Evolutionary conservation across 2,888 invertebrate genomes (phyloP).

Genomic region (Cynaeus angustus): DNA sequence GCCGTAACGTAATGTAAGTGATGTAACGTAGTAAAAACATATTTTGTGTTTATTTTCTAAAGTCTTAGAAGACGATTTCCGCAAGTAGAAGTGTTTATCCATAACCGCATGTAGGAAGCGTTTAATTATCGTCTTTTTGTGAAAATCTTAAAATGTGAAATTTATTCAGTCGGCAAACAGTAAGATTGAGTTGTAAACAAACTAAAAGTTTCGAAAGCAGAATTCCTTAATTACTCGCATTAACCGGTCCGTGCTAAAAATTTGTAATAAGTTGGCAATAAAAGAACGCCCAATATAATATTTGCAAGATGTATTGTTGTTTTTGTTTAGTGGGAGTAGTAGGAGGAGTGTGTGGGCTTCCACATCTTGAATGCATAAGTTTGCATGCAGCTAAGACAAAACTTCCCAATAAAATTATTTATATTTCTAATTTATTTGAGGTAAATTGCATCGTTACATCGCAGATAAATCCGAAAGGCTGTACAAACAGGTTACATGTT

Average conservation of each 20-base stretch:
- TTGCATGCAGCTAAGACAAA: slow-evolving; percentile 41
- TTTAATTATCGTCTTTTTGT: slow-evolving; percentile 45
- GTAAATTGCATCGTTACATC: slow-evolving; percentile 37
- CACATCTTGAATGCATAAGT: slow-evolving; percentile 47
- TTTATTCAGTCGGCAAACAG: slow-evolving; percentile 6
- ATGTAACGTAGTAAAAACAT: slow-evolving; percentile 20
- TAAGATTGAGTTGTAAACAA: slow-evolving; percentile 43
- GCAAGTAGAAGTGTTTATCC: slow-evolving; percentile 2
- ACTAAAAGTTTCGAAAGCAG: slow-evolving; percentile 16
- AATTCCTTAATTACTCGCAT: slow-evolving; percentile 40
- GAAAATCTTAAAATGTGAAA: slow-evolving; percentile 26
- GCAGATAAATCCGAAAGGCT: slow-evolving; percentile 22
- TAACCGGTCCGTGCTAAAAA: slow-evolving; percentile 33
- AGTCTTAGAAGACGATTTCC: slow-evolving; percentile 4
- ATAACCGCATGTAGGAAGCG: slow-evolving; percentile 33
- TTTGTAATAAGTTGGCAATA: slow-evolving; percentile 39
- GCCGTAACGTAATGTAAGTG: slow-evolving; percentile 24
- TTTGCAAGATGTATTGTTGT: slow-evolving; percentile 49
- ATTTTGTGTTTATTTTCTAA: slow-evolving; percentile 1
- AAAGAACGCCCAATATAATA: slow-evolving; percentile 46
- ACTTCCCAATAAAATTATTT: slow-evolving; percentile 41
- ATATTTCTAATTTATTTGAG: slow-evolving; percentile 38
- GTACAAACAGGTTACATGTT: slow-evolving; percentile 14
- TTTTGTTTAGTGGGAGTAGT: slow-evolving; percentile 46
- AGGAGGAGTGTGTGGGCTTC: slow-evolving; percentile 46